These are phyloP conservation scores for Microtus ochrogaster DNA, from an alignment of 2,113 vertebrate species.

Conservation along the genomic window DNA sequence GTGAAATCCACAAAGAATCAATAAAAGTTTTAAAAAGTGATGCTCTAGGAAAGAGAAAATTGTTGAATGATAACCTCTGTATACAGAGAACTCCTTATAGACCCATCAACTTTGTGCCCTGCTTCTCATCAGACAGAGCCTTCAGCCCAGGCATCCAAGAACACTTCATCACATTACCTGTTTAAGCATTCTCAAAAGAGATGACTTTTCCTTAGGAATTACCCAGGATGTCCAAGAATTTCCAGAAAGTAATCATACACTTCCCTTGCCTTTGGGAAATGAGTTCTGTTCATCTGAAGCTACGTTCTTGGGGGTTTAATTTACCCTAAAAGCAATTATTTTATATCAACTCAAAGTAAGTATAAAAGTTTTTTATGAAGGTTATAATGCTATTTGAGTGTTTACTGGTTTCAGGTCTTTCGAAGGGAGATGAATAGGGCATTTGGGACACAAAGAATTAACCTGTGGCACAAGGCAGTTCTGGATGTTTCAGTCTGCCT, in stretches of 20 bases:
- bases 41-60: conserved; percentile 62
- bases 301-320: not conserved
- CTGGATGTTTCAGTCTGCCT: not conserved
- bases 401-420: not conserved
- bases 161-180: conserved; percentile 29
- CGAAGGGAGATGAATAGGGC: not conserved
- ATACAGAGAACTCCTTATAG: not conserved
- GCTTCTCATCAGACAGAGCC: not conserved
- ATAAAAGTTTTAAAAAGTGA: conserved; percentile 47
- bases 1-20: not conserved
- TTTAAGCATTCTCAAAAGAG: conserved; percentile 34
- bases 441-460: not conserved
- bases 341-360: not conserved
- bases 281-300: not conserved
- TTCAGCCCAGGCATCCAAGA: not conserved
- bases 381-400: not conserved
- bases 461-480: not conserved
- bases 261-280: not conserved
- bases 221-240: not conserved
- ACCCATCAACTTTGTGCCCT: conserved; percentile 36
- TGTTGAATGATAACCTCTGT: conserved; percentile 54
- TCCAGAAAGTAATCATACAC: not conserved
- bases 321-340: not conserved
- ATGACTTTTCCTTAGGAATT: not conserved
- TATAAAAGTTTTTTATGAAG: not conserved